Base-by-base conservation (phyloP, 2,888 invertebrate species). In the Lepidochitona cinerea region DNA sequence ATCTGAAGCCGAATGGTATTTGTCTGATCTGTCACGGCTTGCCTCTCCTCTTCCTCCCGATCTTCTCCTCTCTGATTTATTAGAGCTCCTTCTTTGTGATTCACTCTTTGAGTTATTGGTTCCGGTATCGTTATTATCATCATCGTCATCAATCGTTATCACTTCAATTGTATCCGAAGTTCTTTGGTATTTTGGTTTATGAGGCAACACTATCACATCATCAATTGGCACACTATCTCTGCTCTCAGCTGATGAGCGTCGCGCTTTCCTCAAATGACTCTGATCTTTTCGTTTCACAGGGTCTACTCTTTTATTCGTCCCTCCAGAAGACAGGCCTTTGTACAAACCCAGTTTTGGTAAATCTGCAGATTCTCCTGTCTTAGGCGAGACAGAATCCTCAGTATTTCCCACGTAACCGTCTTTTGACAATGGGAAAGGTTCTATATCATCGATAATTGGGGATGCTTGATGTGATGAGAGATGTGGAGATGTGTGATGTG, bases 321-420 rank as follows among this genome's bases (percentile, higher is more conserved):
- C 59, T 12, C 26, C 12, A 14, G 59, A 59, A 1, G 49, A 49
- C 4, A 14, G 84, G 79, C n/a, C 70, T 7, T 71, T 36, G 5
- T 41, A 67, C 32, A 33, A 32, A 65, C 67, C 68, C 6, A 36
- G 52, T 37, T 70, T 66, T n/a, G 26, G 32, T 36, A 52, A 37
- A 18, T 59, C 70, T 33, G 23, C 68, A 36, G 74, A 75, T 0
- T 76, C 29, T 52, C 77, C 78, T 70, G 77, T 79, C 41, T 78
- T 80, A 9, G 79, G 77, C 52, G 79, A 77, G 23, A 74, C 77
- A 18, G 78, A 77, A 32, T 82, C 79, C 53, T 80, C 78, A 29
- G 70, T 76, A 68, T 76, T 73, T 36, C 71, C 68, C 35, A 26
- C 33, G 18, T 37, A 18, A 26, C 18, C 36, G 18, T 12, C 0